phyloP scores from a whole-genome alignment of 2,888 invertebrate genomes.

The Rhingia campestris region DNA sequence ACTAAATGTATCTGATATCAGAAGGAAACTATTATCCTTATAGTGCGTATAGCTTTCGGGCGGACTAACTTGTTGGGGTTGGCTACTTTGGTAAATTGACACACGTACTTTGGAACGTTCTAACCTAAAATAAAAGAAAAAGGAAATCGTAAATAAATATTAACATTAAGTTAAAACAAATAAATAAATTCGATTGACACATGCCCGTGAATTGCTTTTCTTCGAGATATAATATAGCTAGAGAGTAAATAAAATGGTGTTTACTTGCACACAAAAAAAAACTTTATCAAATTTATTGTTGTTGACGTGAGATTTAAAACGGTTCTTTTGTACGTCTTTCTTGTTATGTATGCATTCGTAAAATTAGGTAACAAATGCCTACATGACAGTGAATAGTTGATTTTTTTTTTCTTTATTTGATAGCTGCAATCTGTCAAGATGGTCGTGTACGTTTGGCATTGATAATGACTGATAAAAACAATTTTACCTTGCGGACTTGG shows the following conservation, averaged over 20 bases:
- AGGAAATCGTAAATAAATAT: neutral
- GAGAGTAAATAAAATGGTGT: conserved; percentile 8
- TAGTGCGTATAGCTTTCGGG: conserved; percentile 83
- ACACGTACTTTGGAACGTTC: conserved; percentile 92
- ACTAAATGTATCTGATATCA: conserved; percentile 78
- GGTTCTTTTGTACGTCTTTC: neutral
- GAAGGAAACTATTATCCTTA: conserved; percentile 77
- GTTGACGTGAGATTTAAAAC: conserved; percentile 25
- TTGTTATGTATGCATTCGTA: too few species aligned
- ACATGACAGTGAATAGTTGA: too few species aligned
- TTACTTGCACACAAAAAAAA: conserved; percentile 15
- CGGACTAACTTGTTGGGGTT: conserved; percentile 88
- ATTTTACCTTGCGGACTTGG: too few species aligned
- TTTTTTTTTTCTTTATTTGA: too few species aligned
- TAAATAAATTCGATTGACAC: conserved; percentile 27
- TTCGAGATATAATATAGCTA: conserved; percentile 22
- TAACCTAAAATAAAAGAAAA: conserved; percentile 84
- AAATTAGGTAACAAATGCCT: too few species aligned
- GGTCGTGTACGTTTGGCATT: too few species aligned
- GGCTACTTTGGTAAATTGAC: conserved; percentile 91
- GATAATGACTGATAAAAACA: too few species aligned
- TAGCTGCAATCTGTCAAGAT: too few species aligned
- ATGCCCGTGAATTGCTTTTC: conserved; percentile 13
- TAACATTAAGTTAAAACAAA: neutral
- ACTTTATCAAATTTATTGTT: conserved; percentile 24